Evolutionary conservation across 1,140 invertebrate genomes (phyloP), one percentile per base, ranked within the genome.

Genomic region (Drosophila lowei): DNA sequence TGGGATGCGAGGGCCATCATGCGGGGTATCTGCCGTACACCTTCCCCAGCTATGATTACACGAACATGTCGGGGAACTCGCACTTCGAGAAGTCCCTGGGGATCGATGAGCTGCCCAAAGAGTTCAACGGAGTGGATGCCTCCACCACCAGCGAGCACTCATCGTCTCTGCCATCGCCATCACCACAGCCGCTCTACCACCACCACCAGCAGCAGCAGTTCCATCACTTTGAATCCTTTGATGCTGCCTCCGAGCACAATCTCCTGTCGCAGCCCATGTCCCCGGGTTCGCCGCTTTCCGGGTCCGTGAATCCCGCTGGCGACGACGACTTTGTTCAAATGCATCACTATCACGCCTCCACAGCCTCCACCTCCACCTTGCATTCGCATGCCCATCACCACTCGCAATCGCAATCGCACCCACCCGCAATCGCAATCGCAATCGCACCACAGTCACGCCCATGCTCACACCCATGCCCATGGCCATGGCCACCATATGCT

Each of bases 21-120:
- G 60, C 76, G 0, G 89, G 85, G 3, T 90, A 90, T 38, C 28
- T 90, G 54, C 78, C 89, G 1, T 90, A 89, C 41, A 81, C 77
- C 15, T 90, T 89, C 74, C 90, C 88, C 52, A 88, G 76, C 42
- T 91, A 91, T n/a, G 90, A 91, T 11, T 91, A 91, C 25, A 88
- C 88, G 7, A 91, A 91, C 49, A 91, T 91, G 90, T 90, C 90
- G 23, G 79, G 89, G 2, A 91, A 91, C 38, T 78, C 83, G 8
- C 64, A 80, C 7, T 91, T 91, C 6, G 90, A 91, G 9, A 91
- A 91, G 42, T 77, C 85, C 0, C 38, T 91, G 34, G 90, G 79
- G 28, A 91, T 91, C 15, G 88, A 90, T 38, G 90, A 91, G 57
- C 34, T 91, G 52, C 64, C 86, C 41, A 78, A 84, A 54, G 81